These are phyloP conservation scores for Ardeotis arabs DNA, from an alignment of 2,113 vertebrate species.

Conservation along the genomic window DNA sequence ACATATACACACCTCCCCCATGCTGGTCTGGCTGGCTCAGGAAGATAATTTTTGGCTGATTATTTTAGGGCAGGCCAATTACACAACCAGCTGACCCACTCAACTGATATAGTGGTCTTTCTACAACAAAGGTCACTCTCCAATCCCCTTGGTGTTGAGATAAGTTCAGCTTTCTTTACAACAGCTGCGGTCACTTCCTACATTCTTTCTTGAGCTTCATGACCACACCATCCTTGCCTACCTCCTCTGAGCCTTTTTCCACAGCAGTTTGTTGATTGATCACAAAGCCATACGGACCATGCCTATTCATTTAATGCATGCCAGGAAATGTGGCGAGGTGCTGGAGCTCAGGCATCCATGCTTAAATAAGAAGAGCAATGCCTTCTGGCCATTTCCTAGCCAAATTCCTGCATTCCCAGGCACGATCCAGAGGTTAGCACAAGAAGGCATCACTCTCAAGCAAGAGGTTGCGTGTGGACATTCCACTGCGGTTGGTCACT, in stretches of 20 bases:
- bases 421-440: not conserved
- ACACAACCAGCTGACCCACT: not conserved
- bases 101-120: not conserved
- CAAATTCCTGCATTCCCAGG: not conserved
- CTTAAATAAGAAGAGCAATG: not conserved
- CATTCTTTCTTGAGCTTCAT: not conserved
- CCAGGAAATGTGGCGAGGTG: not conserved
- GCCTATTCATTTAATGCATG: not conserved
- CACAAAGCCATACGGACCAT: not conserved
- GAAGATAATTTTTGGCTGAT: not conserved
- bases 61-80: not conserved
- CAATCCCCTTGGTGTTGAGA: not conserved
- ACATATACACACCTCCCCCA: not conserved
- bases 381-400: not conserved
- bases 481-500: not conserved
- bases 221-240: not conserved
- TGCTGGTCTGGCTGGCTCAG: not conserved
- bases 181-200: not conserved
- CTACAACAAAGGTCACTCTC: not conserved
- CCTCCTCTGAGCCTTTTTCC: not conserved
- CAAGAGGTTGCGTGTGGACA: rapidly evolving
- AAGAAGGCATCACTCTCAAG: not conserved
- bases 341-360: not conserved
- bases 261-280: not conserved
- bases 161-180: not conserved